Base-by-base conservation (phyloP, 2,888 invertebrate species). In the Rambutsinella grinnellia region DNA sequence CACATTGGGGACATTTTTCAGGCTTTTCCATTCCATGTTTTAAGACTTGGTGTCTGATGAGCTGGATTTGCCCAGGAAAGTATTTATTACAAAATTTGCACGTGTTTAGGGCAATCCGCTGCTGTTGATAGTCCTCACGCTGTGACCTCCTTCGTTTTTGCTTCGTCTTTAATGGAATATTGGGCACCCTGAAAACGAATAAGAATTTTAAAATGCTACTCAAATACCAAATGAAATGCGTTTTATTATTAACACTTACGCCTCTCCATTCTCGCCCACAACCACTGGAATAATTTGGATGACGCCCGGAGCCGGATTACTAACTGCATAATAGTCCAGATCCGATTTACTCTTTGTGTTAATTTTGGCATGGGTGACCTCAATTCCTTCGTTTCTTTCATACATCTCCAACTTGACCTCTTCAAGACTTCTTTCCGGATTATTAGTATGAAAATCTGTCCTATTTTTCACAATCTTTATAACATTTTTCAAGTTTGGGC, bases 231-330 rank as follows among this genome's bases (percentile, higher is more conserved):
- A 5, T 36, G 36, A 8, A 36, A 36, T 13, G 36, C 5, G 8
- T 21, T 8, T 17, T 3, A 56, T 26, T 26, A 10, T 26, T 3
- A 19, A 53, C 5, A 36, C 36, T 36, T 36, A 36, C 36, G 36
- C 36, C 13, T 36, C 36, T 13, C 36, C 36, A 36, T 36, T 36
- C 13, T 36, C 36, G 5, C 36, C 36, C 13, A 36, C 24, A 19
- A n/a, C 27, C 28, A 58, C 28, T 28, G 71, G 63, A 51, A 71
- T 63, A 27, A 71, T 71, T 27, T 71, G 71, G 21, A 71, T 71
- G 0, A 71, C 58, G 3, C 71, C 71, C 3, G 63, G 63, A 23
- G 63, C 23, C 2, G 65, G 65, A 10, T 58, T 51, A 15, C 44
- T 47, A 0, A 71, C 71, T 0, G 57, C 63, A 19, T 71, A 71